Conservation (phyloP, 2,888 invertebrate genomes). For the Hipparchia sbordonii region DNA sequence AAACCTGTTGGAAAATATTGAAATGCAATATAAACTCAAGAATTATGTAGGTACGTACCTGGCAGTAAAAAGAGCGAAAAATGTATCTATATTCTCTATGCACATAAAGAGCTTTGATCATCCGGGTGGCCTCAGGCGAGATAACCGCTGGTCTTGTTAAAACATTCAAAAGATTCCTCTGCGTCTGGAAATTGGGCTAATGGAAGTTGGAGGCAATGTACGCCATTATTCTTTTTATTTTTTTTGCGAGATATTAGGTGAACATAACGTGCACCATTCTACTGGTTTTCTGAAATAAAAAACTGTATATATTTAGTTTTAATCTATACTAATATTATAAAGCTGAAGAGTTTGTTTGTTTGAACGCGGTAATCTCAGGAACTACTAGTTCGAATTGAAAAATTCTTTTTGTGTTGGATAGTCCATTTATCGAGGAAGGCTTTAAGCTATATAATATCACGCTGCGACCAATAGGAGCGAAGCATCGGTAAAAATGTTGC, state of each 20-base stretch:
- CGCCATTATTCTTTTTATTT: not conserved
- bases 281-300: no score
- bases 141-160: slow-evolving; percentile 31
- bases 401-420: no score
- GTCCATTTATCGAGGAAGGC: no score
- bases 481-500: no score
- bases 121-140: slow-evolving; percentile 22
- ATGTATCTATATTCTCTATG: not conserved
- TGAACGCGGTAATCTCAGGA: no score
- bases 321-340: no score
- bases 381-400: no score
- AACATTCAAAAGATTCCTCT: slow-evolving; percentile 27
- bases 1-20: no score
- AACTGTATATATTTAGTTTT: no score
- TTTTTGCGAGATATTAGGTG: not conserved
- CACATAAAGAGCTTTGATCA: slow-evolving; percentile 25
- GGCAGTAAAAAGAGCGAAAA: not conserved
- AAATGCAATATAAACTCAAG: not conserved
- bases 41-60: not conserved
- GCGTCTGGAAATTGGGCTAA: slow-evolving; percentile 27
- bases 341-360: no score
- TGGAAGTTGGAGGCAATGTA: not conserved
- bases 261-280: not conserved
- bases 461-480: no score
- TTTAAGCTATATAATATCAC: no score